Evolutionary conservation across 1,140 invertebrate genomes (phyloP), one percentile per base, ranked within the genome.

Genomic region (Cheumatopsyche charites): DNA sequence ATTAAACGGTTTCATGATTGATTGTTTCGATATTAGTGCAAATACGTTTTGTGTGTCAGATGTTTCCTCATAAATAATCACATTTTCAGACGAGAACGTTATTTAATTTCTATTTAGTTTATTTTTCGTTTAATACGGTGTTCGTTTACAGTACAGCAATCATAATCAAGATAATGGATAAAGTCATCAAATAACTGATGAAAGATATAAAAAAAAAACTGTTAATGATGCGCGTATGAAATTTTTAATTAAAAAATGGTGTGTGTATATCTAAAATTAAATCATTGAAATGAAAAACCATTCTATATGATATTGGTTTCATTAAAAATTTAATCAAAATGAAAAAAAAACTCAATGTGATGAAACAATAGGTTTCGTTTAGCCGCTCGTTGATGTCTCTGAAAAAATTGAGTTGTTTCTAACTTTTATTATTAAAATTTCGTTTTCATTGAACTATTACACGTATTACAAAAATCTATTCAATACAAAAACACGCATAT

Each of bases 131-230:
- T 26, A 47, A 25, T 58, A 25, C 55, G 21, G 11, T 58, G 12
- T 58, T 58, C 55, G 21, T 58, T 58, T 58, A 58, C 55, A 52
- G 47, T 42, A 42, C 29, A 19, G 62, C 62, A 65, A 65, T 65
- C 13, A 65, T 65, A 65, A 65, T 65, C 29, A 65, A 65, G 29
- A 65, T 65, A 65, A 65, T 65, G 62, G 62, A 65, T 65, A 65
- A 65, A 65, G 62, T 41, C 62, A 65, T 65, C 62, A 43, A 41
- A 43, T 12, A 15, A 19, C 41, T 13, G 62, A 41, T 41, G 58
- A 62, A 62, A 29, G 58, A 62, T 62, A 65, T n/a, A n/a, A n/a
- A n/a, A n/a, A n/a, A n/a, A 41, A 62, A 29, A 41, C 29, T 43
- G 62, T 65, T 6, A 41, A 65, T 65, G 21, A 42, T 65, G n/a